Conservation (phyloP, 2,888 invertebrate genomes). For the Cephus runcator region DNA sequence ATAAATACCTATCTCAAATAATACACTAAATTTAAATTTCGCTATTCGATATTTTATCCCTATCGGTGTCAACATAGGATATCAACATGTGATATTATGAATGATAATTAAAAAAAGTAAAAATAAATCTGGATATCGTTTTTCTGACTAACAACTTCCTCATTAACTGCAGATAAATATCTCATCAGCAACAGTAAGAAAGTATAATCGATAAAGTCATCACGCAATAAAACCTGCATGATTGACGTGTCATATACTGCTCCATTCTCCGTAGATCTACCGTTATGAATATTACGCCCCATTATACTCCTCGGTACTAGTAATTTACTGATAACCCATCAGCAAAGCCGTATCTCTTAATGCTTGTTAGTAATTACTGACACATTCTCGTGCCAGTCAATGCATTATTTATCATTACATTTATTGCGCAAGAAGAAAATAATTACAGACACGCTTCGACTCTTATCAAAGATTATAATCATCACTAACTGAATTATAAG, state of each 20-base stretch:
- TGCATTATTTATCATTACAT: slow-evolving; percentile 45
- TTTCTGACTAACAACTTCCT: neutral
- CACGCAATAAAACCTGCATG: neutral
- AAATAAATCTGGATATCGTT: neutral
- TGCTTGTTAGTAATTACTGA: slow-evolving; percentile 43
- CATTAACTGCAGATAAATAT: neutral
- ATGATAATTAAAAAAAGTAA: neutral
- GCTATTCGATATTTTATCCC: neutral
- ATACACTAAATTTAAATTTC: no score
- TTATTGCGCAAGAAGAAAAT: slow-evolving; percentile 46
- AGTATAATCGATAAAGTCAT: neutral
- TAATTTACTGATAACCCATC: slow-evolving; percentile 32
- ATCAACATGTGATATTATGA: neutral
- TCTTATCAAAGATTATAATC: neutral
- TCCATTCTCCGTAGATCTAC: slow-evolving; percentile 23
- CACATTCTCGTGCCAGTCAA: slow-evolving; percentile 30
- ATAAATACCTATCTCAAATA: no score
- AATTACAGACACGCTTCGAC: neutral
- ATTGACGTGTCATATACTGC: slow-evolving; percentile 10
- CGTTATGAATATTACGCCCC: neutral
- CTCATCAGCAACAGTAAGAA: neutral
- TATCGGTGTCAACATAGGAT: neutral
- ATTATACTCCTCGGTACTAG: slow-evolving; percentile 22
- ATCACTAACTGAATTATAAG: neutral
- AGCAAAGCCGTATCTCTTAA: slow-evolving; percentile 13